Percentiles rank a stretch among this genome's conserved stretches.
These are phyloP conservation scores for Cephus spinipes DNA, from an alignment of 2,888 invertebrate genomes.

Conservation along the genomic window DNA sequence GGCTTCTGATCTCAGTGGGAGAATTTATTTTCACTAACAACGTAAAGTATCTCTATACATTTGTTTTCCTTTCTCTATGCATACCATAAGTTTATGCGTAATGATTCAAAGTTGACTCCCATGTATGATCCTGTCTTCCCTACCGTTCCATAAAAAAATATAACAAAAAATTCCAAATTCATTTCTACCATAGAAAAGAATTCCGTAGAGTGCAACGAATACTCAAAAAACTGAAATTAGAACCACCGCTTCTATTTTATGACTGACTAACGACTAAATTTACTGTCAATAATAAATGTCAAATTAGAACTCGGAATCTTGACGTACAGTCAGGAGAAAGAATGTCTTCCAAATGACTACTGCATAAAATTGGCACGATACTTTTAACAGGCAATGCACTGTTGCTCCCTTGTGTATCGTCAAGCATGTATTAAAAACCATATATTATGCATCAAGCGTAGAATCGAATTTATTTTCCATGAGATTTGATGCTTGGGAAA, in stretches of 20 bases:
- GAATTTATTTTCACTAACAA: background rate
- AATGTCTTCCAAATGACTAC: no score
- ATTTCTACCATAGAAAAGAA: background rate
- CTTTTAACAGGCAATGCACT: no score
- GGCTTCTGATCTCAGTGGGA: background rate
- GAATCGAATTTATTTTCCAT: no score
- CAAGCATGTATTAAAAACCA: no score
- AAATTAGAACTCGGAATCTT: no score
- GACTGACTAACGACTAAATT: no score
- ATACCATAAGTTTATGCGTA: background rate
- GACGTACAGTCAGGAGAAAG: no score
- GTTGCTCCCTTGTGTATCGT: no score
- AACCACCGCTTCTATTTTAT: background rate
- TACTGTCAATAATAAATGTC: no score
- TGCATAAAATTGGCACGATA: no score
- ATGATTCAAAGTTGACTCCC: background rate
- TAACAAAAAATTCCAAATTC: background rate
- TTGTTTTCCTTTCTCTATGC: background rate
- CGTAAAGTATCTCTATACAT: background rate
- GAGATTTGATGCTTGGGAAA: no score
- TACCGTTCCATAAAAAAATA: background rate
- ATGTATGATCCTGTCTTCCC: background rate
- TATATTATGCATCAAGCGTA: no score
- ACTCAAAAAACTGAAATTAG: background rate
- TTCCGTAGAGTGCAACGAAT: background rate